Evolutionary conservation across 2,888 invertebrate species (phyloP).

Genomic region (Scaptomyza flava): DNA sequence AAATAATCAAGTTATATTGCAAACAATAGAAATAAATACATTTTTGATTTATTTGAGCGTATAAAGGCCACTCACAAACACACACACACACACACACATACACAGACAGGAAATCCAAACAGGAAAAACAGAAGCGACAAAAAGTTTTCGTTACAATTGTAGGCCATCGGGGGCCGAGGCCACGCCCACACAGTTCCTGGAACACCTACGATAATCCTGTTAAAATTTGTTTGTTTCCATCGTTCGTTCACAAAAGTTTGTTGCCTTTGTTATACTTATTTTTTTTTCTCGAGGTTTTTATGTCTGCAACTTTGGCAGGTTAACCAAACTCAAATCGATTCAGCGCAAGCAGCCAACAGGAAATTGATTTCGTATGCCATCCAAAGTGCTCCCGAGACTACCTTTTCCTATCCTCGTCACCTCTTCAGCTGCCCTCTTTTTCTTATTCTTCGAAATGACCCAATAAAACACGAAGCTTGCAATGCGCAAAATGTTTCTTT

Average conservation of each 20-base stretch:
- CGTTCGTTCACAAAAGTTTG: slow-evolving; percentile 50
- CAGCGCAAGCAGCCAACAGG: slow-evolving; percentile 55
- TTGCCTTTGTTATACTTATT: slow-evolving; percentile 11
- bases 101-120: slow-evolving; percentile 42
- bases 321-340: slow-evolving; percentile 80
- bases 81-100: slow-evolving; percentile 8
- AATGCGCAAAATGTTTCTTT: slow-evolving; percentile 68
- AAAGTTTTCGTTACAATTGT: slow-evolving; percentile 63
- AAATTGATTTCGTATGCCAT: slow-evolving; percentile 73
- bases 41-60: slow-evolving; percentile 77
- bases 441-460: slow-evolving; percentile 44
- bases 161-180: slow-evolving; percentile 33
- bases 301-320: slow-evolving; percentile 72
- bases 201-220: slow-evolving; percentile 75
- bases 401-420: background rate
- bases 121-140: slow-evolving; percentile 70
- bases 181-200: slow-evolving; percentile 7
- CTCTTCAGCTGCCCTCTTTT: background rate
- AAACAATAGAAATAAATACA: slow-evolving; percentile 57
- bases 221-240: slow-evolving; percentile 76
- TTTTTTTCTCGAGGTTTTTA: slow-evolving; percentile 43
- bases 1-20: slow-evolving; percentile 29
- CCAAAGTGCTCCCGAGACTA: slow-evolving; percentile 9
- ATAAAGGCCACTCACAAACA: slow-evolving; percentile 51
- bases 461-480: slow-evolving; percentile 58